These are phyloP conservation scores for Ormyrus labotus DNA, from an alignment of 2,888 invertebrate species.

Conservation along the genomic window DNA sequence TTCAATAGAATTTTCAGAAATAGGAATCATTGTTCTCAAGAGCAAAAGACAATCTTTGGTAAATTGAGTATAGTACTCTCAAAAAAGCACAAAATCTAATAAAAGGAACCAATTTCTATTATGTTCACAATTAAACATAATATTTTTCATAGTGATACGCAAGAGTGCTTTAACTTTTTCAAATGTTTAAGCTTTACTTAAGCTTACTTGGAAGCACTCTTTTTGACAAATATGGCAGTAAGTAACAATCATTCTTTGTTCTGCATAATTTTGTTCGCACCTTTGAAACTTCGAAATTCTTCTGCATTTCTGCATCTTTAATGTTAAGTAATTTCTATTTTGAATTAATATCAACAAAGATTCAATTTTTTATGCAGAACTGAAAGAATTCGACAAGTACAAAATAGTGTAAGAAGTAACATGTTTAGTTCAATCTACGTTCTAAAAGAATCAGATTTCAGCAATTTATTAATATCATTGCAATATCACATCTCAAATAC, in stretches of 20 bases:
- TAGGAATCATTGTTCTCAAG: slow-evolving; percentile 13
- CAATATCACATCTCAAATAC: not conserved
- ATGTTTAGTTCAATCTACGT: not conserved
- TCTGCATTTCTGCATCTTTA: too few relatives aligned
- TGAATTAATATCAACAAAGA: not conserved
- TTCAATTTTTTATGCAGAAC: slow-evolving; percentile 14
- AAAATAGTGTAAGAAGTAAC: slow-evolving; percentile 19
- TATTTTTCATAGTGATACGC: slow-evolving; percentile 11
- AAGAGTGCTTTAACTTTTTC: slow-evolving; percentile 4
- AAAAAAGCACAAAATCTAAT: slow-evolving; percentile 20
- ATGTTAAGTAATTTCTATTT: too few relatives aligned
- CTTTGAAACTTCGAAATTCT: too few relatives aligned
- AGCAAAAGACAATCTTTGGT: slow-evolving; percentile 40
- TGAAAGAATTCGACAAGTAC: not conserved
- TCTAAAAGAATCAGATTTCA: not conserved
- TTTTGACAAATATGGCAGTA: slow-evolving; percentile 22
- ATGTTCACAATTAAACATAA: slow-evolving; percentile 4
- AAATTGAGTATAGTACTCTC: slow-evolving; percentile 34
- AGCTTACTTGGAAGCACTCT: slow-evolving; percentile 7
- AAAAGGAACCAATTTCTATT: slow-evolving; percentile 37
- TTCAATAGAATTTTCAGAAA: slow-evolving; percentile 9
- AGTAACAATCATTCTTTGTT: slow-evolving; percentile 3
- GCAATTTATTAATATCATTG: not conserved
- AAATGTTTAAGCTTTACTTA: not conserved
- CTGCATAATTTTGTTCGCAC: slow-evolving; percentile 4